Conservation (phyloP, 1,140 invertebrate species). For the Diachasmimorpha longicaudata region DNA sequence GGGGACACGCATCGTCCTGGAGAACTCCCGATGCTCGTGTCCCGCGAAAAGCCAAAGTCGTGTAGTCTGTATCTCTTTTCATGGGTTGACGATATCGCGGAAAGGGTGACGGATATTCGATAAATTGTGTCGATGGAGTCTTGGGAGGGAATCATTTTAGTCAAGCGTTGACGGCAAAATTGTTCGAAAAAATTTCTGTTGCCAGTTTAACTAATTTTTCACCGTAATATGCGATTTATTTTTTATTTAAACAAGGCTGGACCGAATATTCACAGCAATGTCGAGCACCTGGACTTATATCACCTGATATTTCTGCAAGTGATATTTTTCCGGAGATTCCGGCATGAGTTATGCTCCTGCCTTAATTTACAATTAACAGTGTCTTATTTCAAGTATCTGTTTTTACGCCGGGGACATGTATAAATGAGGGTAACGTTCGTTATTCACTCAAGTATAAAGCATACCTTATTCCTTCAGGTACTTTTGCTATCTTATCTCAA, state of each 20-base stretch:
- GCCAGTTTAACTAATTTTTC: no score
- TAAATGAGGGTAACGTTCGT: constrained; percentile 5
- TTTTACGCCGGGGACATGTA: neutral
- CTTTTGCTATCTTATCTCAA: constrained; percentile 30
- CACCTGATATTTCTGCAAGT: no score
- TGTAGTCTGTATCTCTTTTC: constrained; percentile 31
- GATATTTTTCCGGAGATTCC: no score
- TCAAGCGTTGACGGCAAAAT: no score
- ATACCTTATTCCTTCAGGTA: constrained; percentile 21
- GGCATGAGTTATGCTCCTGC: neutral
- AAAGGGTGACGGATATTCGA: constrained; percentile 8
- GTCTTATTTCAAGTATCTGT: neutral
- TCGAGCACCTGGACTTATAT: no score
- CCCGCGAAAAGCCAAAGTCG: constrained; percentile 35
- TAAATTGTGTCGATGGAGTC: neutral
- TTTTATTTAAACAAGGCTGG: no score
- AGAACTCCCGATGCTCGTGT: constrained; percentile 28
- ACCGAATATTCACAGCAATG: no score
- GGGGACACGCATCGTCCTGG: constrained; percentile 34
- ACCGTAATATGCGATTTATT: no score
- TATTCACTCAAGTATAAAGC: constrained; percentile 19
- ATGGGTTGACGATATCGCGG: constrained; percentile 32
- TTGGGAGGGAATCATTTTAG: neutral
- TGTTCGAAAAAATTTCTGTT: no score
- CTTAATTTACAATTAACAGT: neutral